phyloP scores from a whole-genome alignment of 1,140 invertebrate species.

The Eueides isabella region DNA sequence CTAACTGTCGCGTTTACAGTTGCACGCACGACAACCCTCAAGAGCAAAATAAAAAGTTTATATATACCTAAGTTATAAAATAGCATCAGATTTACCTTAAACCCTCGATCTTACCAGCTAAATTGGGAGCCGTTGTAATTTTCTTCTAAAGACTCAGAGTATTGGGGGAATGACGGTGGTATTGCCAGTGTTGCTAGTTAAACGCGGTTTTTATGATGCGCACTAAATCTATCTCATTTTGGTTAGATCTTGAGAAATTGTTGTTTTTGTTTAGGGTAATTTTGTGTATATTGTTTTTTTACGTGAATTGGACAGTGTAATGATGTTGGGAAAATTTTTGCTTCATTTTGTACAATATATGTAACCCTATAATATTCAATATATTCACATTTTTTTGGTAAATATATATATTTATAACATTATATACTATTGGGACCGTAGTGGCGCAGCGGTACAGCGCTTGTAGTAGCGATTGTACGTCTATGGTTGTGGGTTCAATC shows the following conservation, averaged over 20 bases:
- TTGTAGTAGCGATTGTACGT: no score
- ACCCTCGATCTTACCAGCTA: slow-evolving; percentile 59
- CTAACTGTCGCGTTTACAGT: no score
- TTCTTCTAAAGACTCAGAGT: slow-evolving; percentile 3
- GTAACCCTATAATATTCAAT: no score
- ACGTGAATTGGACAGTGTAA: background rate
- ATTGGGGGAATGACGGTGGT: slow-evolving; percentile 14
- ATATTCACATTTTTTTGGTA: no score
- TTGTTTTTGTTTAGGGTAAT: slow-evolving; percentile 9
- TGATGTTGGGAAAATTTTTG: background rate
- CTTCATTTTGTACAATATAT: background rate
- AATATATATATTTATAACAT: no score
- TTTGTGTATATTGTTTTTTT: slow-evolving; percentile 6
- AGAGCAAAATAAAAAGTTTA: no score
- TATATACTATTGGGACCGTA: no score
- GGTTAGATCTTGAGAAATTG: slow-evolving; percentile 7
- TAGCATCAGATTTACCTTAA: slow-evolving; percentile 57
- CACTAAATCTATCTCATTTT: slow-evolving; percentile 11
- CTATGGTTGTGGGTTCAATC: no score
- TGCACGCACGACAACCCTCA: no score
- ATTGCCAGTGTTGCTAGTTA: slow-evolving; percentile 22
- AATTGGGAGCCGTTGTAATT: slow-evolving; percentile 51
- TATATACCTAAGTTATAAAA: slow-evolving; percentile 40
- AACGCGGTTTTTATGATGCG: slow-evolving; percentile 24
- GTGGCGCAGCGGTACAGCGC: no score